phyloP scores from a whole-genome alignment of 2,888 invertebrate species.

The Proisotoma minuta region DNA sequence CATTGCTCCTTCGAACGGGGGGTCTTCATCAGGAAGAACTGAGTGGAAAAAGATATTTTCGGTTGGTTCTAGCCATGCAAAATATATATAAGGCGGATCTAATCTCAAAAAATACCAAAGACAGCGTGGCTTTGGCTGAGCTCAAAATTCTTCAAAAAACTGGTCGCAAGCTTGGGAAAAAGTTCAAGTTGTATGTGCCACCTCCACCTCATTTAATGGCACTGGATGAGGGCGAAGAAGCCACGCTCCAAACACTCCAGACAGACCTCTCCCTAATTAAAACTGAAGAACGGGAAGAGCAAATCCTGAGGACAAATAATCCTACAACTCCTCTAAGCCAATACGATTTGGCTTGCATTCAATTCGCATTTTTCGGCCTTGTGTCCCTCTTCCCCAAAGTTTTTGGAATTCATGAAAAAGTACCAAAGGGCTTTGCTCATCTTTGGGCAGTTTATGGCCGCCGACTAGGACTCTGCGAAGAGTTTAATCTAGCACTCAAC shows the following conservation, averaged over 20 bases:
- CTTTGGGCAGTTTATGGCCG: conserved; percentile 44
- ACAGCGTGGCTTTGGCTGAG: background rate
- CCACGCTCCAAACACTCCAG: conserved; percentile 25
- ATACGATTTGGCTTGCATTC: conserved; percentile 43
- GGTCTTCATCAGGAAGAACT: conserved; percentile 35
- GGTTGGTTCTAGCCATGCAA: conserved; percentile 30
- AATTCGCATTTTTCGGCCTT: conserved; percentile 43
- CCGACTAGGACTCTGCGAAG: conserved; percentile 38
- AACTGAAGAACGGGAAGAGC: conserved; percentile 23
- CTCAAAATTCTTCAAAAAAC: background rate
- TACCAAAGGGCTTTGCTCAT: conserved; percentile 40
- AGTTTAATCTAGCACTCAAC: conserved; percentile 37
- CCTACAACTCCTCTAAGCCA: conserved; percentile 45
- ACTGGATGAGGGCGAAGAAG: conserved; percentile 31
- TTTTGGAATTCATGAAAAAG: conserved; percentile 42
- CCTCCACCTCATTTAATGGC: conserved; percentile 41
- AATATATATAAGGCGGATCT: conserved; percentile 29
- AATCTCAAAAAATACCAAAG: conserved; percentile 1
- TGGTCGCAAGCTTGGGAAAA: conserved; percentile 37
- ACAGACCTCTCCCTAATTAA: conserved; percentile 28
- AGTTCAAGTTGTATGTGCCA: conserved; percentile 41
- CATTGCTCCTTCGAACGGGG: conserved; percentile 40
- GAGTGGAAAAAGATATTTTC: conserved; percentile 32
- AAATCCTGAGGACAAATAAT: conserved; percentile 43
- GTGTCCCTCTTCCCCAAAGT: conserved; percentile 35